phyloP scores from a whole-genome alignment of 2,113 vertebrate species.

The Nycticryphes semicollaris region DNA sequence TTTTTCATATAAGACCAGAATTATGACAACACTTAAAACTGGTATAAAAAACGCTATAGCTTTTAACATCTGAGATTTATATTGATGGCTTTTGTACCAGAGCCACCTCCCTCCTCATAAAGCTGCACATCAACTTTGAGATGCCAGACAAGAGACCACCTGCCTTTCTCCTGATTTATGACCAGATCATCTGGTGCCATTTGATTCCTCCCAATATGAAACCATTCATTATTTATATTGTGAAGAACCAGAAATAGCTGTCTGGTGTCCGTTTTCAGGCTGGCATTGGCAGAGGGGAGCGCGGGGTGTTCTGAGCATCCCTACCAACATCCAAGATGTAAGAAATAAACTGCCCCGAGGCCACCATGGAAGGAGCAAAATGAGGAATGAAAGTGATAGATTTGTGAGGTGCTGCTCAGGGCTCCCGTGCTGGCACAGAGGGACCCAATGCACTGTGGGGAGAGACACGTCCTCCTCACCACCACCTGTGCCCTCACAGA shows the following conservation, averaged over 20 bases:
- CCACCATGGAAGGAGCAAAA: not conserved
- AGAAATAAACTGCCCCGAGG: not conserved
- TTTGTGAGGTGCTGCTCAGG: not conserved
- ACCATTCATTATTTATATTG: slow-evolving; percentile 33
- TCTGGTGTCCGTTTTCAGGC: not conserved
- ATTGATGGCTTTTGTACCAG: not conserved
- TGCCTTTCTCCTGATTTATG: slow-evolving; percentile 50
- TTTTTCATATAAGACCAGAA: not conserved
- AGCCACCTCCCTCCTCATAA: not conserved
- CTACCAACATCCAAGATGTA: not conserved
- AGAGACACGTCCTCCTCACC: not conserved
- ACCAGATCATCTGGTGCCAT: slow-evolving; percentile 1
- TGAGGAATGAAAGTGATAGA: not conserved
- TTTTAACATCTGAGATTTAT: not conserved
- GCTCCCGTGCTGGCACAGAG: not conserved
- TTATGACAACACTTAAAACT: not conserved
- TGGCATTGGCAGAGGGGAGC: not conserved
- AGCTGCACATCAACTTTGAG: not conserved
- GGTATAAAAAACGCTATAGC: not conserved
- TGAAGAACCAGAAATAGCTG: not conserved
- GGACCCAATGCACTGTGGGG: not conserved
- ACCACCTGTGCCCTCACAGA: fast-evolving
- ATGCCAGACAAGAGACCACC: slow-evolving; percentile 32
- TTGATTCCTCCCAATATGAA: slow-evolving; percentile 25
- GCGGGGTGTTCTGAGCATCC: not conserved